Evolutionary conservation across 2,113 vertebrate genomes (phyloP).

Genomic region (Lampris incognitus): DNA sequence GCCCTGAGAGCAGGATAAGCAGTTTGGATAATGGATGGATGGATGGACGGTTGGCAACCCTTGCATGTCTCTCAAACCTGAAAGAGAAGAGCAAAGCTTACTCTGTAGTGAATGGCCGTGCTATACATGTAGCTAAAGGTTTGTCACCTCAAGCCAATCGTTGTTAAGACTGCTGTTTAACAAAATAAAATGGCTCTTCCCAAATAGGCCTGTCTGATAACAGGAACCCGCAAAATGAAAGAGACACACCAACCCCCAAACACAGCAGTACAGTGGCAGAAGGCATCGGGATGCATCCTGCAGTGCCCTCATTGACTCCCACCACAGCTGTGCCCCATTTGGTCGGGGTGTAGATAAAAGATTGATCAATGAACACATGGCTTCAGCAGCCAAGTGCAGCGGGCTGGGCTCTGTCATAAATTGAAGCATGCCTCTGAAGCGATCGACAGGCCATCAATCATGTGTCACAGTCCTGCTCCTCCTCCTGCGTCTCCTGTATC

Average conservation of each 20-base stretch:
- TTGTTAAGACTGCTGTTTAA: no score
- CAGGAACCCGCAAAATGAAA: neutral
- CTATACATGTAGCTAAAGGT: no score
- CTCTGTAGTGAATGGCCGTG: no score
- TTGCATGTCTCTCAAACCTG: no score
- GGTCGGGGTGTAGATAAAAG: constrained; percentile 63
- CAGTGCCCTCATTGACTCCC: constrained; percentile 69
- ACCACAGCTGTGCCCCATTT: constrained; percentile 73
- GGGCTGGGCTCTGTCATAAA: constrained; percentile 66
- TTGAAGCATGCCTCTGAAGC: constrained; percentile 69
- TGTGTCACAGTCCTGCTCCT: constrained; percentile 55
- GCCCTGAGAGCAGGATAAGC: no score
- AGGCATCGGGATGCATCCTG: constrained; percentile 61
- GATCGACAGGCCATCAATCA: constrained; percentile 77
- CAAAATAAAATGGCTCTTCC: no score
- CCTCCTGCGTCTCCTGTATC: constrained; percentile 48
- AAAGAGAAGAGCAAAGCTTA: no score
- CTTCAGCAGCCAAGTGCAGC: constrained; percentile 51
- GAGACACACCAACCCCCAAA: constrained; percentile 32
- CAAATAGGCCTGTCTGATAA: no score
- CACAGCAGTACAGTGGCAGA: constrained; percentile 57
- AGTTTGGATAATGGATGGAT: no score
- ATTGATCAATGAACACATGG: constrained; percentile 70
- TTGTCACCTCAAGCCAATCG: no score
- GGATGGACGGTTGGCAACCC: no score